Evolutionary conservation across 1,140 invertebrate species (phyloP).

Genomic region (Drosophila trapezifrons): DNA sequence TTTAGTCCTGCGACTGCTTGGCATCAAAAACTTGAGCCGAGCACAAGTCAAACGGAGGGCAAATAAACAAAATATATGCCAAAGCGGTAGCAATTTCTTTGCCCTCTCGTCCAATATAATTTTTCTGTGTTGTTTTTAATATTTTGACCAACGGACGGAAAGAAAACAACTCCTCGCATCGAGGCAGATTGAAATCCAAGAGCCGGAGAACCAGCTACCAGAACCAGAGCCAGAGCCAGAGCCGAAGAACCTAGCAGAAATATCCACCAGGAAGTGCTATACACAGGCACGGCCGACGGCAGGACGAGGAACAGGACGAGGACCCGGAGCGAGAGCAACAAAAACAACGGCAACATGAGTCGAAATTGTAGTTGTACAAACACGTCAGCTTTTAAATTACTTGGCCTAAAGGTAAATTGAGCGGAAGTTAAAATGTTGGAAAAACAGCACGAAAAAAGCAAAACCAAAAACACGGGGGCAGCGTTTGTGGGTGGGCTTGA

Average conservation of each 20-base stretch:
- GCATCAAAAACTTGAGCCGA: constrained; percentile 58
- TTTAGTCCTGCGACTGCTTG: constrained; percentile 39
- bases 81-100: constrained; percentile 53
- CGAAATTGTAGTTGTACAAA: constrained; percentile 83
- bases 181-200: constrained; percentile 47
- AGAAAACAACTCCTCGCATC: constrained; percentile 35
- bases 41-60: constrained; percentile 64
- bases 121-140: constrained; percentile 64
- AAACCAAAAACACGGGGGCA: constrained; percentile 54
- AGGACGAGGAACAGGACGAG: constrained; percentile 41
- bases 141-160: constrained; percentile 54
- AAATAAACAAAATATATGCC: constrained; percentile 78
- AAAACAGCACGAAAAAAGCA: constrained; percentile 74
- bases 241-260: constrained; percentile 62
- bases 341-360: constrained; percentile 79
- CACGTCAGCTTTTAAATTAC: constrained; percentile 83
- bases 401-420: constrained; percentile 83
- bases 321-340: constrained; percentile 11
- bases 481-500: constrained; percentile 15
- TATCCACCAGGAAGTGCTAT: constrained; percentile 76
- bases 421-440: constrained; percentile 83
- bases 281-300: constrained; percentile 72
- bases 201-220: constrained; percentile 26
- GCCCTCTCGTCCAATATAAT: constrained; percentile 43
- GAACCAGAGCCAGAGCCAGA: constrained; percentile 61